Conservation (phyloP, 2,797 vertebrate species). For the Sebastes matsubarae region DNA sequence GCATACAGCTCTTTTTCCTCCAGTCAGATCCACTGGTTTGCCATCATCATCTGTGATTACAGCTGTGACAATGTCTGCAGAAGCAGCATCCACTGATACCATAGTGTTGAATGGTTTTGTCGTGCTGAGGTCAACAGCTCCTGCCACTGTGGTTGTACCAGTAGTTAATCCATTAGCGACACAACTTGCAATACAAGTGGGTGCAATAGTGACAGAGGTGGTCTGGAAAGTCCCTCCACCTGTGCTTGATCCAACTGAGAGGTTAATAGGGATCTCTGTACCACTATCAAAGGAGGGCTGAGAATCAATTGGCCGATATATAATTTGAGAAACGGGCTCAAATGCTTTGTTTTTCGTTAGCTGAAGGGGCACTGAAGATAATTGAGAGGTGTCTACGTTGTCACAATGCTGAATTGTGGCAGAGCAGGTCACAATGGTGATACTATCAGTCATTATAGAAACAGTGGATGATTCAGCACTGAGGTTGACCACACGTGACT, state of each 20-base stretch:
- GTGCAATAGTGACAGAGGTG: slow-evolving; percentile 82
- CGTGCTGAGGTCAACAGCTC: slow-evolving; percentile 94
- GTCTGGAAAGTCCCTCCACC: slow-evolving; percentile 80
- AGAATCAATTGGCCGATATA: slow-evolving; percentile 81
- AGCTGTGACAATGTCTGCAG: slow-evolving; percentile 87
- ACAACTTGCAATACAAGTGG: slow-evolving; percentile 79
- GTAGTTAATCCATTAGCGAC: slow-evolving; percentile 87
- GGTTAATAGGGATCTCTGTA: slow-evolving; percentile 93
- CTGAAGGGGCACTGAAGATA: slow-evolving; percentile 87
- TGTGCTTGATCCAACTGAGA: slow-evolving; percentile 85
- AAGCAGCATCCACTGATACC: slow-evolving; percentile 87
- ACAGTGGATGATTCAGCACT: slow-evolving; percentile 87
- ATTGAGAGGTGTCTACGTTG: slow-evolving; percentile 77
- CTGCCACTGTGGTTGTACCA: slow-evolving; percentile 79
- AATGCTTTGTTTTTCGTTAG: slow-evolving; percentile 90
- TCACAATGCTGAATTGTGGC: slow-evolving; percentile 82
- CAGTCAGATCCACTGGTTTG: slow-evolving; percentile 96
- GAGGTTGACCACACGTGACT: slow-evolving; percentile 93
- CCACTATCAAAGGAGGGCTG: slow-evolving; percentile 76
- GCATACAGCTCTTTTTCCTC: slow-evolving; percentile 92
- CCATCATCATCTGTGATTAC: slow-evolving; percentile 92
- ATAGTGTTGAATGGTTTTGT: slow-evolving; percentile 91
- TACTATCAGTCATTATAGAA: slow-evolving; percentile 84
- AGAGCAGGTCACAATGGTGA: slow-evolving; percentile 88
- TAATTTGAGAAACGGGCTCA: slow-evolving; percentile 87